A percentile compares a stretch with the other conserved stretches of the same genome.
Conservation (phyloP, 2,113 vertebrate species). For the Tachysurus fulvidraco region DNA sequence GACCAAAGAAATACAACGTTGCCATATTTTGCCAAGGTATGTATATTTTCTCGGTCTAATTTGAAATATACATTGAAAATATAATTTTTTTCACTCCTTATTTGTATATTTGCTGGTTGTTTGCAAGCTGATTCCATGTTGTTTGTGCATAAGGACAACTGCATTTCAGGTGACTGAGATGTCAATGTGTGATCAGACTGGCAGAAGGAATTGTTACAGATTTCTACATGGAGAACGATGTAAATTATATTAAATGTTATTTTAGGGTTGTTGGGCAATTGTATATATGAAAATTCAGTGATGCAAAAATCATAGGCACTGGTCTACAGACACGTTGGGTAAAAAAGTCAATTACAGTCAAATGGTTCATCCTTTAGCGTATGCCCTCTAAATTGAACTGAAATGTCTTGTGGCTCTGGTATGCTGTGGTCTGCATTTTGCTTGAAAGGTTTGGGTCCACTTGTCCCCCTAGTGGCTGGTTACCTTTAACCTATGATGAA, state of each 20-base stretch:
- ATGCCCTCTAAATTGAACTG: too few species aligned
- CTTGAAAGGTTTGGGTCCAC: background rate
- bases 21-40: slow-evolving; percentile 2
- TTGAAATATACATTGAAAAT: background rate
- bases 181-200: background rate
- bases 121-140: background rate
- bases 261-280: background rate
- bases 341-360: too few species aligned
- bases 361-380: background rate
- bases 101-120: background rate
- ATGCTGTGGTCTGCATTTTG: background rate
- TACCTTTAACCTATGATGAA: background rate
- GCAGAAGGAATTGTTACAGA: background rate
- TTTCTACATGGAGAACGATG: background rate
- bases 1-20: background rate
- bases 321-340: too few species aligned
- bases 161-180: background rate
- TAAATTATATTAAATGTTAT: background rate
- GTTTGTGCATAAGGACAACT: background rate
- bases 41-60: background rate
- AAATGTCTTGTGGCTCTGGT: background rate
- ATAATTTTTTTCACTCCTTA: background rate
- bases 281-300: background rate
- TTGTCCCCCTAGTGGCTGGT: background rate
- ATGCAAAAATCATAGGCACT: background rate